Percentiles rank a stretch among this genome's conserved stretches.
These are phyloP conservation scores for Melipona beecheii DNA, from an alignment of 2,888 invertebrate species.

Conservation along the genomic window DNA sequence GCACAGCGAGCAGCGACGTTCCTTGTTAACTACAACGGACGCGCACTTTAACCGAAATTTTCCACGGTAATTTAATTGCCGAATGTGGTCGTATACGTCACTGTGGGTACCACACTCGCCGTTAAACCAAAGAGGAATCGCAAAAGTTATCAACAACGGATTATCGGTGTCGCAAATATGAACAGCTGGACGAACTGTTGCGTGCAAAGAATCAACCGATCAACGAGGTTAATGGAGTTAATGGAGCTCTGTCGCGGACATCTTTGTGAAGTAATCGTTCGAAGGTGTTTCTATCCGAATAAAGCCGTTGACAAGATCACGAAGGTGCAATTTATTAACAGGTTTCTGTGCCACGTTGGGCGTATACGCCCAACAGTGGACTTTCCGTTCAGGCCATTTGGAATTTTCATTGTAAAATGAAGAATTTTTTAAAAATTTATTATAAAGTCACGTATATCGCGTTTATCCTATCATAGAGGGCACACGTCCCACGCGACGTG, in stretches of 20 bases:
- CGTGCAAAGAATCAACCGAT: conserved; percentile 14
- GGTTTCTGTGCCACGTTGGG: too few relatives aligned
- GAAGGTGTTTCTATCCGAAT: too few relatives aligned
- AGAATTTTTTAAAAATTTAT: too few relatives aligned
- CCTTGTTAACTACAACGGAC: background rate
- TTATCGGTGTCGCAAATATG: background rate
- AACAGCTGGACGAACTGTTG: background rate
- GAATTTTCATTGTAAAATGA: too few relatives aligned
- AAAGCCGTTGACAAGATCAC: background rate
- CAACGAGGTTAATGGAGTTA: conserved; percentile 14
- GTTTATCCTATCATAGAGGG: too few relatives aligned
- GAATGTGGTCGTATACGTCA: background rate
- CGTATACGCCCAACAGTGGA: too few relatives aligned
- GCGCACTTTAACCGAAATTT: background rate
- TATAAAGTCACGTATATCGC: too few relatives aligned
- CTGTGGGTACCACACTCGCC: too few relatives aligned
- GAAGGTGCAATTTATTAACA: conserved; percentile 8
- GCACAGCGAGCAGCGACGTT: background rate
- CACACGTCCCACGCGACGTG: too few relatives aligned
- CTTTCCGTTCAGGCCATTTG: too few relatives aligned
- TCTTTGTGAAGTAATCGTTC: background rate
- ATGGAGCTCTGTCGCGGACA: background rate
- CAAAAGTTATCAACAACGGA: background rate
- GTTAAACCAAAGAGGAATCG: background rate
- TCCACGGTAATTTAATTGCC: background rate